Conservation (phyloP, 2,888 invertebrate species). For the Drosophila neotestacea region DNA sequence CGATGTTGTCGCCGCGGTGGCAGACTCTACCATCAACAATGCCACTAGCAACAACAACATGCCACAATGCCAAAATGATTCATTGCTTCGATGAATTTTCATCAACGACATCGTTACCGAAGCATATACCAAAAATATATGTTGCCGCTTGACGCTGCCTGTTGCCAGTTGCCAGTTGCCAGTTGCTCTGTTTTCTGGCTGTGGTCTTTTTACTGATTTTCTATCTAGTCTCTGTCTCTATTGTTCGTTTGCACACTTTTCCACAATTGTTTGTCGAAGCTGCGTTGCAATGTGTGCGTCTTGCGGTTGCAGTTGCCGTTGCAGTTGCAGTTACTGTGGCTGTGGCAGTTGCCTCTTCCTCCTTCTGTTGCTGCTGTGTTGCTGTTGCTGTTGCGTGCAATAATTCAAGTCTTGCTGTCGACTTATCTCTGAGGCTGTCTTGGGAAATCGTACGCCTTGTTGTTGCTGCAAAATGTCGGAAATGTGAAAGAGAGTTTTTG, state of each 20-base stretch:
- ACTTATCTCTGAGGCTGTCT: conserved; percentile 81
- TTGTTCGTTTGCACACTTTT: conserved; percentile 76
- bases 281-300: conserved; percentile 68
- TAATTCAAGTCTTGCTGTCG: conserved; percentile 84
- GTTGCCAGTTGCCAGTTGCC: conserved; percentile 23
- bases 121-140: conserved; percentile 73
- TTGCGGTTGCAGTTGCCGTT: conserved; percentile 63
- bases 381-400: conserved; percentile 68
- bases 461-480: conserved; percentile 70
- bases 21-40: conserved; percentile 55
- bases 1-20: conserved; percentile 42
- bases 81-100: conserved; percentile 82
- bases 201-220: conserved; percentile 59
- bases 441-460: conserved; percentile 76
- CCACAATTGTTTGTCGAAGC: conserved; percentile 72
- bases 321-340: conserved; percentile 39
- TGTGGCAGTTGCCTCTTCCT: conserved; percentile 26
- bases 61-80: conserved; percentile 80
- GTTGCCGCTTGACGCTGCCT: conserved; percentile 21
- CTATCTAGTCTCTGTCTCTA: conserved; percentile 62
- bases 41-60: conserved; percentile 64
- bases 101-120: conserved; percentile 82
- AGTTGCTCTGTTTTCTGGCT: conserved; percentile 42
- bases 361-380: conserved; percentile 25
- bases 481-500: conserved; percentile 48